These are phyloP conservation scores for Excalfactoria chinensis DNA, from an alignment of 2,113 vertebrate species.

Conservation along the genomic window DNA sequence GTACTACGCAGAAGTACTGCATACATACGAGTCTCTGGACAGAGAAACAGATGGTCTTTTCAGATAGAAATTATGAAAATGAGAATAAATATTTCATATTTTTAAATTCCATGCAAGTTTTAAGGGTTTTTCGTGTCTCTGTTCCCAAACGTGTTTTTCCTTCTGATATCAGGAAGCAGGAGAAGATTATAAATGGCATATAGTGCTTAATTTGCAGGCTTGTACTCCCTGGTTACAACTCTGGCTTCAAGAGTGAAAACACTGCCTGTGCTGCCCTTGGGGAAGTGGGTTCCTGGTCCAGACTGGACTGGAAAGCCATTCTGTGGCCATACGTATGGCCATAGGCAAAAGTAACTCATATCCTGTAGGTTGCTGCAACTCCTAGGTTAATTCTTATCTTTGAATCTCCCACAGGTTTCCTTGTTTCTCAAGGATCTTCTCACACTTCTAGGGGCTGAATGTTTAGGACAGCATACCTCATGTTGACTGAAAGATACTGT, in stretches of 20 bases:
- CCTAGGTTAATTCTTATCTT: neutral
- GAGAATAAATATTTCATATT: constrained; percentile 49
- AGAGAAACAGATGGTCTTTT: constrained; percentile 42
- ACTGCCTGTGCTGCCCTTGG: neutral
- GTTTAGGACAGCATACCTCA: rapidly evolving
- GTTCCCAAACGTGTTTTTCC: neutral
- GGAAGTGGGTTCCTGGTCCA: neutral
- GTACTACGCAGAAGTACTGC: neutral
- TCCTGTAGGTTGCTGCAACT: neutral
- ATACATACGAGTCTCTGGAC: neutral
- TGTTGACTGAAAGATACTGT: neutral
- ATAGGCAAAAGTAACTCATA: rapidly evolving
- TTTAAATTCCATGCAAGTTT: neutral
- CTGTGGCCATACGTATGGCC: neutral
- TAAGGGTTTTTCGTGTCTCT: neutral
- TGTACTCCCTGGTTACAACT: neutral
- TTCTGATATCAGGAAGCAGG: neutral
- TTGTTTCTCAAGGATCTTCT: neutral
- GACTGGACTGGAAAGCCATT: neutral
- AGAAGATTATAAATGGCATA: neutral
- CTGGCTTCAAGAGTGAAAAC: neutral
- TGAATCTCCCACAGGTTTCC: neutral
- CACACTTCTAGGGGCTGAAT: neutral
- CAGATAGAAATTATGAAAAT: constrained; percentile 46
- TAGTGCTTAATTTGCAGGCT: neutral